Conservation (phyloP, 1,140 invertebrate species). For the Samia ricini region DNA sequence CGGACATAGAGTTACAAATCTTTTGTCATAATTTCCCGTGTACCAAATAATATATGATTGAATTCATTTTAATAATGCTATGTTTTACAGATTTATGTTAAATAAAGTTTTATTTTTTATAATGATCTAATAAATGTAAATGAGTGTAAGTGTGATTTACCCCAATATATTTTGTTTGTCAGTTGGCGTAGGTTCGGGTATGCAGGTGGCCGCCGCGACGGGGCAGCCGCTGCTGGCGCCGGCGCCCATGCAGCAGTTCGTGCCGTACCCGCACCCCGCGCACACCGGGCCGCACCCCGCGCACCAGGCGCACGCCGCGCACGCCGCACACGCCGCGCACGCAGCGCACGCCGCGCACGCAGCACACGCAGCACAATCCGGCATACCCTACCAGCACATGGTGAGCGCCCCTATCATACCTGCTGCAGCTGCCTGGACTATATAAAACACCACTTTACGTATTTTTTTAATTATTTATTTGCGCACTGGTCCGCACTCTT, state of each 20-base stretch:
- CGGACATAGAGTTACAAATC: too few relatives aligned
- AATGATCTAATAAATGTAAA: too few relatives aligned
- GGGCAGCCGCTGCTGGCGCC: conserved; percentile 90
- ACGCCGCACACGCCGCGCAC: conserved; percentile 58
- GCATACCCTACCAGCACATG: conserved; percentile 67
- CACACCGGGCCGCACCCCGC: conserved; percentile 49
- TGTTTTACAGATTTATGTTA: too few relatives aligned
- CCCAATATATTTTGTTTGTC: background rate
- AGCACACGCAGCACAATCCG: conserved; percentile 43
- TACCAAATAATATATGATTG: too few relatives aligned
- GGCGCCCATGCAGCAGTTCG: conserved; percentile 81
- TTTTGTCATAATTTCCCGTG: too few relatives aligned
- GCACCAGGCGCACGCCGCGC: conserved; percentile 36
- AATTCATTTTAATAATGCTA: too few relatives aligned
- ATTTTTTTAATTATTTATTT: too few relatives aligned
- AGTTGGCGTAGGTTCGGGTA: conserved; percentile 54
- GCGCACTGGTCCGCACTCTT: too few relatives aligned
- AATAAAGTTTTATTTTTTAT: too few relatives aligned
- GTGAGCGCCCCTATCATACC: conserved; percentile 42
- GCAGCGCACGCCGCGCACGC: conserved; percentile 51
- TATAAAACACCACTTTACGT: too few relatives aligned
- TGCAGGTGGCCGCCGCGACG: conserved; percentile 83
- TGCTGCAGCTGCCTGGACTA: too few relatives aligned
- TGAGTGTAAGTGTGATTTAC: too few relatives aligned
- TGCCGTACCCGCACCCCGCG: conserved; percentile 80